These are phyloP conservation scores for Hemicentrotus pulcherrimus DNA, from an alignment of 35 echinoderm and acorn worm genomes.

Conservation along the genomic window DNA sequence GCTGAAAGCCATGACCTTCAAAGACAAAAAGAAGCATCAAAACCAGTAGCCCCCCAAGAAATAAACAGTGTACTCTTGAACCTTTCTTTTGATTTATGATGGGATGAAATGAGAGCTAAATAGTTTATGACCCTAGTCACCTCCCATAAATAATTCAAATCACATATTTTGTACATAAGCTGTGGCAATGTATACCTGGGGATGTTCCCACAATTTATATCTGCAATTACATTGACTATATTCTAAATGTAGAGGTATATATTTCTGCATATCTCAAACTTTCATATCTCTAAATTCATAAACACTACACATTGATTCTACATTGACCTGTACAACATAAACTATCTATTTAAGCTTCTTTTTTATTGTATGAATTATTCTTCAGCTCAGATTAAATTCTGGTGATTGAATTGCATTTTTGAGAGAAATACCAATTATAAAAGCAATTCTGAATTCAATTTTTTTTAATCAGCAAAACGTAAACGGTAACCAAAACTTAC, in stretches of 20 bases:
- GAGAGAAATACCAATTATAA: too few relatives aligned
- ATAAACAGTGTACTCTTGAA: neutral
- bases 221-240: neutral
- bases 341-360: too few relatives aligned
- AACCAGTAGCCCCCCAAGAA: neutral
- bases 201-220: slow-evolving; percentile 7
- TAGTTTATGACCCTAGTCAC: slow-evolving; percentile 22
- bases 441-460: too few relatives aligned
- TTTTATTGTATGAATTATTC: too few relatives aligned
- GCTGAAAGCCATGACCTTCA: neutral
- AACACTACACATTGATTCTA: too few relatives aligned
- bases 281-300: too few relatives aligned
- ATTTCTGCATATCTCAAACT: too few relatives aligned
- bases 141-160: neutral
- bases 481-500: too few relatives aligned
- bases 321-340: too few relatives aligned
- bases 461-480: too few relatives aligned
- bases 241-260: neutral
- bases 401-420: too few relatives aligned
- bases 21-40: neutral
- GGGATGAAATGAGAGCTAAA: slow-evolving; percentile 13
- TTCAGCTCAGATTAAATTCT: too few relatives aligned
- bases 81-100: neutral
- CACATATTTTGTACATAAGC: neutral
- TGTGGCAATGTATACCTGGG: neutral